Conservation (phyloP, 2,888 invertebrate species). For the Andrena camellia region DNA sequence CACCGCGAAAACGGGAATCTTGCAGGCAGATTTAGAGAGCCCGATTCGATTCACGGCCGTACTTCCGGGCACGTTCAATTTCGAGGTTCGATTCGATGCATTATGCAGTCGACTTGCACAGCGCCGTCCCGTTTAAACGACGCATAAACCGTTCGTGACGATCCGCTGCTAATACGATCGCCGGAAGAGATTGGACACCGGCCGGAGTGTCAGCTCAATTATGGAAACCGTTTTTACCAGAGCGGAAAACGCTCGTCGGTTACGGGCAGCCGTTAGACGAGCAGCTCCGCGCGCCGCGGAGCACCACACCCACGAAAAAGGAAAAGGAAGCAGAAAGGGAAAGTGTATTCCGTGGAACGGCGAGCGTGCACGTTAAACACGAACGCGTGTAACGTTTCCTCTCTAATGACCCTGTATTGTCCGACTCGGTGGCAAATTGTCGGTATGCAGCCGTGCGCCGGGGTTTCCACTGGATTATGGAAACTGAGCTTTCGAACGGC, state of each 20-base stretch:
- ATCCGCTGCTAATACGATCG: slow-evolving; percentile 38
- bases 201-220: slow-evolving; percentile 55
- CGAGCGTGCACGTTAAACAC: slow-evolving; percentile 22
- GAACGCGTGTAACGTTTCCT: slow-evolving; percentile 47
- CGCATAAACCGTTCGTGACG: slow-evolving; percentile 29
- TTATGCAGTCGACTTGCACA: slow-evolving; percentile 18
- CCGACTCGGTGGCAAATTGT: slow-evolving; percentile 45
- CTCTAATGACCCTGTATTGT: slow-evolving; percentile 47
- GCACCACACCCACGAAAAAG: slow-evolving; percentile 5
- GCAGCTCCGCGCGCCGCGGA: slow-evolving; percentile 18
- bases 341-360: slow-evolving; percentile 8
- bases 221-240: slow-evolving; percentile 60
- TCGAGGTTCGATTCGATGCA: slow-evolving; percentile 1
- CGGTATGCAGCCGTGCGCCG: slow-evolving; percentile 2
- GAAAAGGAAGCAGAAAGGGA: slow-evolving; percentile 20
- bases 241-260: slow-evolving; percentile 50
- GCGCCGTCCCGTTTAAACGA: slow-evolving; percentile 26
- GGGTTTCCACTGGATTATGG: slow-evolving; percentile 36
- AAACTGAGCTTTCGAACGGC: slow-evolving; percentile 24
- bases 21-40: slow-evolving; percentile 14
- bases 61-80: not conserved
- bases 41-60: slow-evolving; percentile 21
- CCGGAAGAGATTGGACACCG: slow-evolving; percentile 27
- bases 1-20: slow-evolving; percentile 24
- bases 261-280: slow-evolving; percentile 37